Evolutionary conservation across 2,888 invertebrate genomes (phyloP).

Genomic region (Eilema depressum): DNA sequence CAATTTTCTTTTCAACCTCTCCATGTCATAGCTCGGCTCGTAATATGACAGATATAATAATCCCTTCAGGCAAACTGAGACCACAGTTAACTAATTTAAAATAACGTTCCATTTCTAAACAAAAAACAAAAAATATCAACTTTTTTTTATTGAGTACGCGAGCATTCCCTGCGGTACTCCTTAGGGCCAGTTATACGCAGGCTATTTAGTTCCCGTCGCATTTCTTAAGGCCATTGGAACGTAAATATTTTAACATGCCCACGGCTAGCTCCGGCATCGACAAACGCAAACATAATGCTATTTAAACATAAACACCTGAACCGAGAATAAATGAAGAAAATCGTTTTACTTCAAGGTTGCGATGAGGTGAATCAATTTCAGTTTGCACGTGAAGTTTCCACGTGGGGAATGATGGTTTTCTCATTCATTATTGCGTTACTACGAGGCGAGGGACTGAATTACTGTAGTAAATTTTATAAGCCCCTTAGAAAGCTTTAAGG

Average conservation of each 20-base stretch:
- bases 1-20: background rate
- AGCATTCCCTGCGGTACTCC: conserved; percentile 21
- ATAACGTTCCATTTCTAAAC: conserved; percentile 10
- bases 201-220: conserved; percentile 25
- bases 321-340: conserved; percentile 35
- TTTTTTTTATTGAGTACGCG: conserved; percentile 15
- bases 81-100: conserved; percentile 35
- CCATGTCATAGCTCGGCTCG: background rate
- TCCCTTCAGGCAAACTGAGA: conserved; percentile 31
- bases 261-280: conserved; percentile 56
- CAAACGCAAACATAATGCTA: conserved; percentile 46
- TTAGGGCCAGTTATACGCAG: conserved; percentile 20
- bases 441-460: background rate
- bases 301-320: conserved; percentile 44
- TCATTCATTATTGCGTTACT: background rate
- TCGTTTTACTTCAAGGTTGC: conserved; percentile 29
- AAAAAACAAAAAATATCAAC: conserved; percentile 2
- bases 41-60: conserved; percentile 13
- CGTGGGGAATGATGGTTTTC: background rate
- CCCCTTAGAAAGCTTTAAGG: no score
- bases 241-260: conserved; percentile 73
- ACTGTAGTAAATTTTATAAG: background rate
- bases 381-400: conserved; percentile 12
- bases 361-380: conserved; percentile 15
- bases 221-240: conserved; percentile 53